Base-by-base conservation (phyloP, 2,888 invertebrate species). In the Lagria hirta region DNA sequence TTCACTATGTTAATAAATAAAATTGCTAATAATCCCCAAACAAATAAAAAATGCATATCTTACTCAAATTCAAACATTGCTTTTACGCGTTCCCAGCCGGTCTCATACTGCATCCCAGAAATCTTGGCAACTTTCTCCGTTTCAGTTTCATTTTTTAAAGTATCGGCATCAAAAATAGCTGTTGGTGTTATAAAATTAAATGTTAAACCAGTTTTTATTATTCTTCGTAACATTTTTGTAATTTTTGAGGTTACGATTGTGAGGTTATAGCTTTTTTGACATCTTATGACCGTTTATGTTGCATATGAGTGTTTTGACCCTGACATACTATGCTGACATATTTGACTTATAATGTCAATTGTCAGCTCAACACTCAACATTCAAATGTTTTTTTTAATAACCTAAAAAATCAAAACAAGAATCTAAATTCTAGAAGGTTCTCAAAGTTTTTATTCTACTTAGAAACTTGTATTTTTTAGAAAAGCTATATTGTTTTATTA, bases 71-170 rank as follows among this genome's bases (percentile, higher is more conserved):
- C 51, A 55, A 73, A 79, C 73, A 79, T 77, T 49, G 59, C 56
- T 54, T 73, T 74, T 1, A 79, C 66, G 58, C 78, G 68, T 0
- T 75, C 75, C 70, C 73, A 73, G 17, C 79, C 79, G 16, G 73
- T 73, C 55, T 70, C 61, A 22, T 51, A 34, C 37, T 52, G 18
- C 6, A 49, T 10, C 4, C 21, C 17, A 22, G 45, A 43, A 10
- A 32, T 29, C 26, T 56, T 54, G 2, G 49, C 49, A 13, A 21
- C 41, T 47, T 49, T 34, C 43, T 61, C 61, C 2, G 61, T 62
- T 42, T 47, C 37, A 4, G 61, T 61, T 7, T 14, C 14, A 18
- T 52, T 20, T 4, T 44, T 44, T 32, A 60, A 15, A 13, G 34
- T 49, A 43, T 62, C 61, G 2, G 10, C 12, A 16, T 41, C 28